Base-by-base conservation (phyloP, 2,888 invertebrate genomes). In the Ornithoptera alexandrae region DNA sequence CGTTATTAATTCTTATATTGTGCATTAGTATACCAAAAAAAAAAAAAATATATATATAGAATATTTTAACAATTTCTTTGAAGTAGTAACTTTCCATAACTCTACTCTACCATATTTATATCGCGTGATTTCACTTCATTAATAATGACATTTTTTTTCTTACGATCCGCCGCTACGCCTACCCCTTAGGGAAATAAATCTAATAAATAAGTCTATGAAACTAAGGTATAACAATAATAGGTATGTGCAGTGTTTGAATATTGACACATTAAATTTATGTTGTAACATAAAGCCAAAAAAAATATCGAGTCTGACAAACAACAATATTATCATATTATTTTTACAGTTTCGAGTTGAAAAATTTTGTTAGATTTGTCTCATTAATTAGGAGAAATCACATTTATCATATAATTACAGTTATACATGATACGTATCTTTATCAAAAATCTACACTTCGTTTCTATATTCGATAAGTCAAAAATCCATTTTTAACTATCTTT, bases 101-200 rank as follows among this genome's bases (percentile, higher is more conserved):
- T 80, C 78, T 74, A 78, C 77, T 76, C 76, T 76, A 78, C 75
- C 77, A 74, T 76, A 50, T 69, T 74, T 61, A 72, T 68, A 74
- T 77, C 73, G 79, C 77, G 78, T 79, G 78, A 81, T 81, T 81
- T 78, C 80, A 78, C 78, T 79, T 82, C 83, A 84, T 85, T 87
- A 81, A 84, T 82, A 79, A 80, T 75, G 73, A 76, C 78, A 30
- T 18, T 78, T 73, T 78, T 80, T 77, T 74, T 74, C 75, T 78
- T 75, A 73, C 73, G 68, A 72, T 72, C 73, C 73, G 53, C 59
- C 24, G 22, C 59, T 66, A 56, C 62, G 36, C 42, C 69, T 39
- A 58, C 42, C 42, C 70, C 68, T 68, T 39, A 42, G 70, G 57
- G 68, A 70, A 68, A 69, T 71, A 69, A 59, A 53, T 61, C 42